phyloP scores from a whole-genome alignment of 2,797 vertebrate genomes.

The Salarias fasciatus region DNA sequence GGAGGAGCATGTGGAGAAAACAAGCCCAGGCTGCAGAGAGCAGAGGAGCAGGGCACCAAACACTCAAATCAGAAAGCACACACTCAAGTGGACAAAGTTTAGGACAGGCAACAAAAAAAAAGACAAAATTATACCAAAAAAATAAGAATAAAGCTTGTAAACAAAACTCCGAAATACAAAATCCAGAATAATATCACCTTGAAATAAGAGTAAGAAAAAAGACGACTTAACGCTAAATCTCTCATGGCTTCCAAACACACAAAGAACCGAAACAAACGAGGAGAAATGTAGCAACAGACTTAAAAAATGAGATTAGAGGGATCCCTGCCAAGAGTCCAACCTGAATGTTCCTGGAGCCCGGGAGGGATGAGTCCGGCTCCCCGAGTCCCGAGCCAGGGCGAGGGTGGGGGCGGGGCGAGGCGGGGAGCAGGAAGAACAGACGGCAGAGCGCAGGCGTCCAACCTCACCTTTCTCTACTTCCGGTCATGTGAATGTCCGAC shows the following conservation, averaged over 20 bases:
- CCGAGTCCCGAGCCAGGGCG: constrained; percentile 8
- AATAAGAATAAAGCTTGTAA: constrained; percentile 48
- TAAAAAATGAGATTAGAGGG: constrained; percentile 20
- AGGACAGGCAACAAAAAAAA: constrained; percentile 31
- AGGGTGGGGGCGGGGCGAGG: constrained; percentile 14
- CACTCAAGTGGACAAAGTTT: constrained; percentile 46
- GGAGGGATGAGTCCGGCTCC: constrained; percentile 8
- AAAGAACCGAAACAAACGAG: constrained; percentile 32
- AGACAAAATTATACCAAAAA: constrained; percentile 34
- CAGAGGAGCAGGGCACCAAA: constrained; percentile 14
- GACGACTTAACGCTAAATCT: constrained; percentile 47
- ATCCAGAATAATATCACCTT: constrained; percentile 20
- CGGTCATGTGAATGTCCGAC: constrained; percentile 36
- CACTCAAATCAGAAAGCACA: constrained; percentile 53
- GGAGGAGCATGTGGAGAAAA: constrained; percentile 38
- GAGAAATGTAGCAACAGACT: constrained; percentile 17
- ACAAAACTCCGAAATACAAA: background rate
- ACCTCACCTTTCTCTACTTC: constrained; percentile 48
- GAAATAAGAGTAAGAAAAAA: constrained; percentile 40
- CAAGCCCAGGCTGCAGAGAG: no score
- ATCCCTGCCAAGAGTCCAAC: constrained; percentile 74
- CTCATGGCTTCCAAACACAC: constrained; percentile 63
- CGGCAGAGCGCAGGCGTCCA: constrained; percentile 14
- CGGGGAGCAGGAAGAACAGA: constrained; percentile 9
- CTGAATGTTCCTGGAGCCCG: constrained; percentile 60